These are phyloP conservation scores for Hylaea fasciaria DNA, from an alignment of 2,888 invertebrate species.

Conservation along the genomic window DNA sequence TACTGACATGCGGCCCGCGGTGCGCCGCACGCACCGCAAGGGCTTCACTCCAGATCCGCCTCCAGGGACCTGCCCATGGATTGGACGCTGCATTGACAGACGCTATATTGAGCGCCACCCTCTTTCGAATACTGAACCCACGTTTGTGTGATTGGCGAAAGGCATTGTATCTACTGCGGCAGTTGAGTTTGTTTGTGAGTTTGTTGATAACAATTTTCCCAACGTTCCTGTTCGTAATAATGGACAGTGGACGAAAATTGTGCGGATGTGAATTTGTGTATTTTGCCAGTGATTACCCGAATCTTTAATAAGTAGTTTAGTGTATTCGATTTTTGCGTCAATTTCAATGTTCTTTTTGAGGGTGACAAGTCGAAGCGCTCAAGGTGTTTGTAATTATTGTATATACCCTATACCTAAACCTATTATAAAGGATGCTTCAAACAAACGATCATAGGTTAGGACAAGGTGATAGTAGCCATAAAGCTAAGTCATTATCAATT, in stretches of 20 bases:
- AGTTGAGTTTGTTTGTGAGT: not conserved
- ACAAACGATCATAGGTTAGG: conserved; percentile 77
- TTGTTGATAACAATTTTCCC: not conserved
- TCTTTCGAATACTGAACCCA: conserved; percentile 21
- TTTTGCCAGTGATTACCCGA: not conserved
- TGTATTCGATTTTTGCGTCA: conserved; percentile 6
- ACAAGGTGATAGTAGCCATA: conserved; percentile 80
- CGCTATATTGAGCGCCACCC: conserved; percentile 74
- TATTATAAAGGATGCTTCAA: conserved; percentile 66
- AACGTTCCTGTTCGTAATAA: not conserved
- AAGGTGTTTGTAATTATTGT: conserved; percentile 76
- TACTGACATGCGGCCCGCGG: conserved; percentile 86
- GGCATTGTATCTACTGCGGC: not conserved
- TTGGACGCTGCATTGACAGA: conserved; percentile 84
- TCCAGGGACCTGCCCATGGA: conserved; percentile 78
- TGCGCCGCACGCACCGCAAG: conserved; percentile 77
- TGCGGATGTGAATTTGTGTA: not conserved
- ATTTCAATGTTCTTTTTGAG: conserved; percentile 42
- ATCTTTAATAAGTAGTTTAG: not conserved
- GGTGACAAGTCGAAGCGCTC: conserved; percentile 65
- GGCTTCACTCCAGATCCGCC: conserved; percentile 73
- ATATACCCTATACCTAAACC: conserved; percentile 63
- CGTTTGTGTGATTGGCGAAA: conserved; percentile 10
- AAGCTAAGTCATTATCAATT: conserved; percentile 65
- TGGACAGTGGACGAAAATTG: not conserved